Evolutionary conservation across 2,797 vertebrate species (phyloP).

Genomic region (Thamnophis elegans): DNA sequence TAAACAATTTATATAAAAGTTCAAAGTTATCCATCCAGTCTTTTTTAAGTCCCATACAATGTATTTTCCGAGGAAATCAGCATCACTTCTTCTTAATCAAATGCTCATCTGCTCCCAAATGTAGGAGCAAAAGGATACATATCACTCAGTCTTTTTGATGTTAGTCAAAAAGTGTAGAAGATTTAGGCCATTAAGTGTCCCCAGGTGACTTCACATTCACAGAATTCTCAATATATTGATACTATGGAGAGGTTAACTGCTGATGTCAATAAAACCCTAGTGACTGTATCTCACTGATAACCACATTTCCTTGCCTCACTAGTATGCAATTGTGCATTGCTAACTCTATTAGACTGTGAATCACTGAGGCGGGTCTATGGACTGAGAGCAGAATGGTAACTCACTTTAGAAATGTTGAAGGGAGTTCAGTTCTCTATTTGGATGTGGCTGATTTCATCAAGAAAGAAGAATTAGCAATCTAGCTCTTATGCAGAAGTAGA

Average conservation of each 20-base stretch:
- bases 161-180: background rate
- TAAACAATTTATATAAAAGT: no score
- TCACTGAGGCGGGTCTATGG: background rate
- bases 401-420: background rate
- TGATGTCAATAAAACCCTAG: background rate
- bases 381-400: background rate
- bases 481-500: background rate
- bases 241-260: background rate
- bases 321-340: conserved; percentile 5
- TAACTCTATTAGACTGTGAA: conserved; percentile 12
- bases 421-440: background rate
- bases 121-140: background rate
- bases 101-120: background rate
- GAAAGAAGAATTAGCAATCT: background rate
- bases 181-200: background rate
- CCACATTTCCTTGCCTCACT: background rate
- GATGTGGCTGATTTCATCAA: background rate
- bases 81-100: background rate
- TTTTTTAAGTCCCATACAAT: no score
- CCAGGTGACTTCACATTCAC: background rate
- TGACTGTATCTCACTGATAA: background rate
- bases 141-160: background rate
- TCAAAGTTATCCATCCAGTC: no score
- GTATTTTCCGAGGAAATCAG: no score
- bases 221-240: background rate